Evolutionary conservation across 2,797 vertebrate species (phyloP), one percentile per base, ranked within the genome.

Genomic region (Acipenser oxyrinchus): DNA sequence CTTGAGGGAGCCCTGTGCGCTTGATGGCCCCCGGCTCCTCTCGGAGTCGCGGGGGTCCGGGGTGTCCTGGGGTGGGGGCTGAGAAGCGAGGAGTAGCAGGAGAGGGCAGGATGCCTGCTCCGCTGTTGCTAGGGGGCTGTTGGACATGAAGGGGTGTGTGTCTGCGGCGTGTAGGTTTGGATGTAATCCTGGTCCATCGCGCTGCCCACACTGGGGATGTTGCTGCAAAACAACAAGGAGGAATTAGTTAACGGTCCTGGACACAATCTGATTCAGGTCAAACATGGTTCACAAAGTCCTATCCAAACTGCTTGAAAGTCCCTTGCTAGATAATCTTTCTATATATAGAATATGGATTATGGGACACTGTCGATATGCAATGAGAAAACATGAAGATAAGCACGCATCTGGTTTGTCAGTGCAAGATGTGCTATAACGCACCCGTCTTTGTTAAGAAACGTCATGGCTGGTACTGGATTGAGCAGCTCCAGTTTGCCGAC

Each of bases 21-120:
- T 99, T 52, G 95, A 90, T 1, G 96, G 95, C 6, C 96, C 57
- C 95, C 92, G 10, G 86, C 85, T 52, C 87, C 89, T 51, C 89
- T 86, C 13, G 97, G 96, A 49, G 96, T 99, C 96, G 89, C n/a
- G 0, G 96, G 96, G 52, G 96, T 99, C 77, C 96, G 83, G 6
- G 96, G 96, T 0, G 96, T 99, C 0, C 96, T 83, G 11, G 97
- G 13, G 96, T 96, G 0, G 96, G 96, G 10, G 90, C 90, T 0
- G 91, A 91, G 85, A 99, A 98, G 62, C 95, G 94, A 0, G 96
- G 96, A 2, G 97, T 97, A 70, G 95, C 97, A 0, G 97, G 97
- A 23, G 96, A 99, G 66, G 97, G 97, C 71, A 99, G 90, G 78
- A 99, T 96, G 59, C 95, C 95, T 0, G 92, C 71, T 58, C 89